These are phyloP conservation scores for Hipparchia sbordonii DNA, from an alignment of 2,888 invertebrate species.

Conservation along the genomic window DNA sequence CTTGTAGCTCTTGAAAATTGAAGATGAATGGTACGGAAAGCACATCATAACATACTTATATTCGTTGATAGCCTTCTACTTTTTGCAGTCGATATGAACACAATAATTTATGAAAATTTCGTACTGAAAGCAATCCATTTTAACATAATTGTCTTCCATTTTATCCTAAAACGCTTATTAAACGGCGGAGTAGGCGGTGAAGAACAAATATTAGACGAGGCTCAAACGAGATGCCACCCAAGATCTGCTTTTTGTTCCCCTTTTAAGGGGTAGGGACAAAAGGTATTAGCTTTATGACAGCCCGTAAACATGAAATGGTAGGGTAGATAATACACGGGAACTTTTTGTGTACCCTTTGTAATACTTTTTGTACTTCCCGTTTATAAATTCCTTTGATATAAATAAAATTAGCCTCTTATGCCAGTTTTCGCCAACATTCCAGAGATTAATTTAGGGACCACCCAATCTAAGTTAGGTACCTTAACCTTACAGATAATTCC, in stretches of 20 bases:
- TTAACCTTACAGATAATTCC: too few relatives aligned
- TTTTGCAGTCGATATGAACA: neutral
- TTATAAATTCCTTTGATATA: constrained; percentile 13
- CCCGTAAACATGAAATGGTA: constrained; percentile 40
- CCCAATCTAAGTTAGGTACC: too few relatives aligned
- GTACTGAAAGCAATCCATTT: constrained; percentile 9
- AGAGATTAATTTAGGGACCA: too few relatives aligned
- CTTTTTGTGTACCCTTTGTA: constrained; percentile 18
- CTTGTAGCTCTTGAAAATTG: too few relatives aligned
- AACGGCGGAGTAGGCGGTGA: constrained; percentile 18
- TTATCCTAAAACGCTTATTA: constrained; percentile 24
- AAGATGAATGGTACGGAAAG: too few relatives aligned
- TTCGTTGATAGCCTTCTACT: neutral
- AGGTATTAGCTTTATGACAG: constrained; percentile 42
- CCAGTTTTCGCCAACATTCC: too few relatives aligned
- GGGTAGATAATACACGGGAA: constrained; percentile 35
- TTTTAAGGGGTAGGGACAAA: constrained; percentile 27
- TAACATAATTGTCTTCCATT: constrained; percentile 10
- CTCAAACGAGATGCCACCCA: constrained; percentile 34
- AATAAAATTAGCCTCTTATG: neutral
- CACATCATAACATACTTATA: too few relatives aligned
- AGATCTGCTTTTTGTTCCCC: constrained; percentile 31
- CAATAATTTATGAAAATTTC: neutral
- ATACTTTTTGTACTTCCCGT: constrained; percentile 9
- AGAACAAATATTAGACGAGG: constrained; percentile 35